phyloP scores from a whole-genome alignment of 2,113 vertebrate species.

The Eurystomus gularis region DNA sequence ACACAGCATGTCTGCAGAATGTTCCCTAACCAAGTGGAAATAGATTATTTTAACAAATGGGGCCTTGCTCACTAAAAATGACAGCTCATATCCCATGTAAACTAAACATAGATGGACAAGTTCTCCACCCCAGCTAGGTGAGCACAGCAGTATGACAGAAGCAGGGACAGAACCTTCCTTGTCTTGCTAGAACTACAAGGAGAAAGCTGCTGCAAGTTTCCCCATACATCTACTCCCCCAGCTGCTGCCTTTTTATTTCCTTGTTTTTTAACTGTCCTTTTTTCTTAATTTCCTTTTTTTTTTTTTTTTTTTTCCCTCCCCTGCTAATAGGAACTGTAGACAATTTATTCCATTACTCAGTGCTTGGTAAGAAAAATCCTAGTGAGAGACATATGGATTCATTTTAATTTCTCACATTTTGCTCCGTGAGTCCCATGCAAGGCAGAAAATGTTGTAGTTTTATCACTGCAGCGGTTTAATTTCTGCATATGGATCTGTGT shows the following conservation, averaged over 20 bases:
- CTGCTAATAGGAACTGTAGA: neutral
- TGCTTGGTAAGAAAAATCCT: neutral
- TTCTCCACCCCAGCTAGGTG: neutral
- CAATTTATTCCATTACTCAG: neutral
- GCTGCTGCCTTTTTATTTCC: neutral
- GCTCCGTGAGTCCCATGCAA: neutral
- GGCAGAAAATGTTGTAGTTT: neutral
- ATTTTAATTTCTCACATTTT: neutral
- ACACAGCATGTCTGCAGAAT: slow-evolving; percentile 37
- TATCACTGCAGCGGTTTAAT: neutral
- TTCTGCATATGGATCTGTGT: neutral
- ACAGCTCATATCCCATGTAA: slow-evolving; percentile 8
- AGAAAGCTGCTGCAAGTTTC: neutral
- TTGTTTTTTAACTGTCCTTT: neutral
- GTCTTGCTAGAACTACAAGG: neutral
- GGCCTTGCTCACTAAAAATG: neutral
- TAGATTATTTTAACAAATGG: slow-evolving; percentile 38
- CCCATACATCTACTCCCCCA: neutral
- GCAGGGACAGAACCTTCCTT: neutral
- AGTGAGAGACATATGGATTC: neutral
- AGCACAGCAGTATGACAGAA: neutral
- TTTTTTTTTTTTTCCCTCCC: neutral
- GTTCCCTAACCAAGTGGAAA: slow-evolving; percentile 44
- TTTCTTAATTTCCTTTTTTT: neutral
- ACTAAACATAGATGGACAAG: neutral